Conservation (phyloP, 2,113 vertebrate species). For the Pangasianodon gigas region DNA sequence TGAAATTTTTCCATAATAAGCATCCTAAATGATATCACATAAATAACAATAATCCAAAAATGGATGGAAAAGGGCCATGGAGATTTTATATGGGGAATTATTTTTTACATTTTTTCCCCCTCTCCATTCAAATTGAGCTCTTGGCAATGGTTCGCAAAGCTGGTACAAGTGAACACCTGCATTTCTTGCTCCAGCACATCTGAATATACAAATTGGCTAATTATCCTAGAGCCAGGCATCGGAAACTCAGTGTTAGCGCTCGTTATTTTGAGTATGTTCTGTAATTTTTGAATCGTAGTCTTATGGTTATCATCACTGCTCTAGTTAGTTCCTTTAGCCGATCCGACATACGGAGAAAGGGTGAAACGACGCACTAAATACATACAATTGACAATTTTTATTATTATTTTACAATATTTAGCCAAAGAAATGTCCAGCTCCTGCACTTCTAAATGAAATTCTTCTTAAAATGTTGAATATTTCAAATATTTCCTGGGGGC, state of each 20-base stretch:
- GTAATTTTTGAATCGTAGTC: not conserved
- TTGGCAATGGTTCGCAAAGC: not conserved
- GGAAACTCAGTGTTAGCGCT: not conserved
- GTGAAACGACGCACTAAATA: too few relatives aligned
- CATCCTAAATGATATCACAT: not conserved
- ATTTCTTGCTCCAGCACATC: slow-evolving; percentile 17
- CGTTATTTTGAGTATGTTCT: slow-evolving; percentile 20
- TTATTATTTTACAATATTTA: too few relatives aligned
- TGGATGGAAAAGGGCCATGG: not conserved
- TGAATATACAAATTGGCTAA: slow-evolving; percentile 27
- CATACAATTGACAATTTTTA: not conserved
- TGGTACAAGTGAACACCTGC: slow-evolving; percentile 2
- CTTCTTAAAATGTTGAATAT: not conserved
- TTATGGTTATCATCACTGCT: not conserved
- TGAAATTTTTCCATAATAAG: not conserved
- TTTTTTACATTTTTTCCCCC: not conserved
- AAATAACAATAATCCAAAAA: not conserved
- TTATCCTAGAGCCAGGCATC: not conserved
- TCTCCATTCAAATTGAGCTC: not conserved
- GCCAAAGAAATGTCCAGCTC: not conserved
- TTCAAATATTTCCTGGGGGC: too few relatives aligned
- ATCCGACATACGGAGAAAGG: not conserved
- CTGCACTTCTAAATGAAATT: not conserved
- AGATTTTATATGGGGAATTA: not conserved
- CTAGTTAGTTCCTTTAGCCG: not conserved